phyloP scores from a whole-genome alignment of 2,113 vertebrate species.

The Phoenicopterus ruber region DNA sequence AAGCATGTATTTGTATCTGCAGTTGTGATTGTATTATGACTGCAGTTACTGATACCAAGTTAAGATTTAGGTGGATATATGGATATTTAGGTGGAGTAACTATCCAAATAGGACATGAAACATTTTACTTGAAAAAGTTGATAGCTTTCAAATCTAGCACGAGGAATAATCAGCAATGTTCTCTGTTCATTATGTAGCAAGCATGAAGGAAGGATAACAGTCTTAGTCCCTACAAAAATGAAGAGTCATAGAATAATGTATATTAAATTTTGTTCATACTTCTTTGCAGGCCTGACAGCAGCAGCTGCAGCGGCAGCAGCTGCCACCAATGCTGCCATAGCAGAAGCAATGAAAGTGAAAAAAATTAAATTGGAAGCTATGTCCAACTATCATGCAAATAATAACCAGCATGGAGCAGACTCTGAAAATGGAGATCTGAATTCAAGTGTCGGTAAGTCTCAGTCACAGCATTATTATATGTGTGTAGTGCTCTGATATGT shows the following conservation, averaged over 20 bases:
- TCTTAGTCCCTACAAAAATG: neutral
- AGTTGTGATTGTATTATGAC: neutral
- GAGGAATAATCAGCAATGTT: neutral
- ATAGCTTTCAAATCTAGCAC: neutral
- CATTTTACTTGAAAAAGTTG: neutral
- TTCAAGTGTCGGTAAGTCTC: constrained; percentile 91
- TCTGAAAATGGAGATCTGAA: constrained; percentile 96
- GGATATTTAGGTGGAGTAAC: neutral
- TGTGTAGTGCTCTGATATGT: neutral
- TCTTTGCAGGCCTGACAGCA: constrained; percentile 89
- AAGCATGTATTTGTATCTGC: neutral
- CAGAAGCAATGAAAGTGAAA: constrained; percentile 99
- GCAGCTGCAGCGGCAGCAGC: constrained; percentile 92
- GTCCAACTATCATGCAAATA: constrained; percentile 95
- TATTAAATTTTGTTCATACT: constrained; percentile 57
- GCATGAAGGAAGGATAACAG: neutral
- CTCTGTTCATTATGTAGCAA: neutral
- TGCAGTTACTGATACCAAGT: neutral
- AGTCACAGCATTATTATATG: neutral
- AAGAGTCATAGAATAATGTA: constrained; percentile 23
- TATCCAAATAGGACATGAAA: neutral
- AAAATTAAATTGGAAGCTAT: constrained; percentile 99
- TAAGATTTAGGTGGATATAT: neutral
- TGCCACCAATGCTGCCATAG: constrained; percentile 95
- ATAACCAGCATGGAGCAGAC: constrained; percentile 89